Conservation (phyloP, 2,113 vertebrate species). For the Polyodon spathula region DNA sequence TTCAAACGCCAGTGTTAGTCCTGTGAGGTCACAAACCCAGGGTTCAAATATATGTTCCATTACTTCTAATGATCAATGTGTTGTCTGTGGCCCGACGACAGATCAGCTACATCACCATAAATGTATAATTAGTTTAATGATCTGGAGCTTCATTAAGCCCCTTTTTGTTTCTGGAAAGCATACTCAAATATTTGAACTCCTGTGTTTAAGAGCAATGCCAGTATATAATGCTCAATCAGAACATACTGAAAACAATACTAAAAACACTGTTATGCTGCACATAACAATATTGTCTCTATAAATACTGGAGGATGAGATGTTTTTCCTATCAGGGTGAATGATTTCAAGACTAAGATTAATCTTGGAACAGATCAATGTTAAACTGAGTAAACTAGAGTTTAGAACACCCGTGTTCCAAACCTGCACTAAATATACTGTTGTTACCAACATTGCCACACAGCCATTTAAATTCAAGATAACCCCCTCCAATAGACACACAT, state of each 20-base stretch:
- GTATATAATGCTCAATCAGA: slow-evolving; percentile 4
- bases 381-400: too few relatives aligned
- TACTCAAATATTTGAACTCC: slow-evolving; percentile 3
- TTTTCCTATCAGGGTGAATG: neutral
- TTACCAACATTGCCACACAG: too few relatives aligned
- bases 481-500: too few relatives aligned
- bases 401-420: too few relatives aligned
- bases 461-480: too few relatives aligned
- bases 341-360: slow-evolving; percentile 6
- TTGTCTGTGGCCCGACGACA: neutral
- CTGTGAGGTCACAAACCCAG: slow-evolving; percentile 17
- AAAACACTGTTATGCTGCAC: neutral
- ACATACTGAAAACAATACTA: neutral
- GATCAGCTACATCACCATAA: neutral
- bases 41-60: slow-evolving; percentile 14
- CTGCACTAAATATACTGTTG: too few relatives aligned
- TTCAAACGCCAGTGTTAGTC: slow-evolving; percentile 30
- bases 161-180: neutral
- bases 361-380: too few relatives aligned
- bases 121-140: neutral
- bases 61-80: neutral
- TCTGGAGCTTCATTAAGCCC: neutral
- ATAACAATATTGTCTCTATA: neutral
- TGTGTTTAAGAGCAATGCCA: slow-evolving; percentile 1
- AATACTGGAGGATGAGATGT: neutral